phyloP scores from a whole-genome alignment of 2,797 vertebrate species.

The Sphaeramia orbicularis region DNA sequence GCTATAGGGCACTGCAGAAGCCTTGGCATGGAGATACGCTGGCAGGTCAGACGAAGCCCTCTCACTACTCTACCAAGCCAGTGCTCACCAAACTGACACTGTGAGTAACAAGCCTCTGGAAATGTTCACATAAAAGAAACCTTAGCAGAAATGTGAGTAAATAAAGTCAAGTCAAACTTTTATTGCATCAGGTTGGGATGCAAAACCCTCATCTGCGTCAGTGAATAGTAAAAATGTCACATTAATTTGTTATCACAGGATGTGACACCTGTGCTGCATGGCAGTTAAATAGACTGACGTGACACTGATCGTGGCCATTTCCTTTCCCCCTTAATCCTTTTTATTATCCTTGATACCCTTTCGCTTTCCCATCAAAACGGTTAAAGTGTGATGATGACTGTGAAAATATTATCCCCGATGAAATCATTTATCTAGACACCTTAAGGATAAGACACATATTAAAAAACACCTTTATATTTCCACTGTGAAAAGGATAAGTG shows the following conservation, averaged over 20 bases:
- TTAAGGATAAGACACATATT: conserved; percentile 3
- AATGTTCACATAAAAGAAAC: background rate
- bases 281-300: conserved; percentile 57
- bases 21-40: conserved; percentile 47
- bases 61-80: conserved; percentile 28
- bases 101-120: conserved; percentile 39
- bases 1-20: conserved; percentile 58
- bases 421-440: conserved; percentile 33
- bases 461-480: conserved; percentile 13
- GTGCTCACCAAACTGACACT: conserved; percentile 31
- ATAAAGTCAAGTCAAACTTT: background rate
- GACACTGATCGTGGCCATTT: conserved; percentile 29
- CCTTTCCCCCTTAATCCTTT: conserved; percentile 12
- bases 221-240: conserved; percentile 41
- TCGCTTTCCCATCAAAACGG: conserved; percentile 2
- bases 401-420: conserved; percentile 12
- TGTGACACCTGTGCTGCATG: conserved; percentile 35
- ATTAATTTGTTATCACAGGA: conserved; percentile 48
- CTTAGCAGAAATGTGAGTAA: background rate
- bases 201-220: conserved; percentile 37
- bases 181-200: conserved; percentile 8
- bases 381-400: conserved; percentile 15
- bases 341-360: too few relatives aligned
- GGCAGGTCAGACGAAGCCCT: conserved; percentile 51
- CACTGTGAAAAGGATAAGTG: conserved; percentile 25